Evolutionary conservation across 2,797 vertebrate genomes (phyloP).

Genomic region (Zalophus californianus): DNA sequence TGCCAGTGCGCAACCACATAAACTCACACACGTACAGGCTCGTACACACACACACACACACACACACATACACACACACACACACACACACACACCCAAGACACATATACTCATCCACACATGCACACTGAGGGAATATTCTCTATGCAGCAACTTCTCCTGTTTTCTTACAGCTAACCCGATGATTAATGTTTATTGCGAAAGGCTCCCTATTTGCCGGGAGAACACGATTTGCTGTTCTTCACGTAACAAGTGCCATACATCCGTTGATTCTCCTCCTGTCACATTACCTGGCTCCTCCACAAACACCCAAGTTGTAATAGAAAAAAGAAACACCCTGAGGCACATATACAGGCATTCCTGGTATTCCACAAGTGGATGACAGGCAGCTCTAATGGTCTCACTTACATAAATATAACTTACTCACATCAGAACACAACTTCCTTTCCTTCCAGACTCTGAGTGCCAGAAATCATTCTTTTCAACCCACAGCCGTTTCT

Average conservation of each 20-base stretch:
- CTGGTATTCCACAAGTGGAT: conserved; percentile 10
- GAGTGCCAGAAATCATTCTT: conserved; percentile 67
- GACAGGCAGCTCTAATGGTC: conserved; percentile 16
- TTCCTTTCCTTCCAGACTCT: not conserved
- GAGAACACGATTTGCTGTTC: conserved; percentile 38
- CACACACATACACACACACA: not conserved
- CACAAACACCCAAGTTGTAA: conserved; percentile 38
- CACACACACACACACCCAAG: not conserved
- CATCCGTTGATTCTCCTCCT: conserved; percentile 45
- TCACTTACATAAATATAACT: conserved; percentile 39
- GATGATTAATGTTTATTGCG: conserved; percentile 40
- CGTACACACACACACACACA: not conserved
- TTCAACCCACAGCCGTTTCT: conserved; percentile 50
- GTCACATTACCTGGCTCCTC: conserved; percentile 2
- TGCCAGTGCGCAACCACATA: not conserved
- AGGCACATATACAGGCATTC: conserved; percentile 5
- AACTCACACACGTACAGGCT: not conserved
- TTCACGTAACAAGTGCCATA: not conserved
- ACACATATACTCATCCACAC: not conserved
- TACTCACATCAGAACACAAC: not conserved
- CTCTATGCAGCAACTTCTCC: not conserved
- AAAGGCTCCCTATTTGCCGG: conserved; percentile 15
- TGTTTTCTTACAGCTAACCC: not conserved
- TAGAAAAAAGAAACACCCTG: not conserved
- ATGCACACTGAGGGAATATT: not conserved